These are phyloP conservation scores for Sciurus vulgaris DNA, from an alignment of 2,797 vertebrate species.

Conservation along the genomic window DNA sequence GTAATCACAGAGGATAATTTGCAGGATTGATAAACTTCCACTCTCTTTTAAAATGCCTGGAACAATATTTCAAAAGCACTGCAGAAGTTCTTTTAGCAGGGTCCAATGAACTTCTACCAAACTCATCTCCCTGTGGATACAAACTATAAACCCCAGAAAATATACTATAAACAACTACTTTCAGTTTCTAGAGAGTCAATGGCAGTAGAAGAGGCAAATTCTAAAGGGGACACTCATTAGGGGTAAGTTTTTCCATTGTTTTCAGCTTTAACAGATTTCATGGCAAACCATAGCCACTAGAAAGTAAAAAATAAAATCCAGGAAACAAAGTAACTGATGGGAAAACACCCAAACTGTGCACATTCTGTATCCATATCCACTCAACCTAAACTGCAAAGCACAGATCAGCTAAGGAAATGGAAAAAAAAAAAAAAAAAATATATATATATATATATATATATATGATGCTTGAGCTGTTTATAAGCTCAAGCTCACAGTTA, in stretches of 20 bases:
- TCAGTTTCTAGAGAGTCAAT: neutral
- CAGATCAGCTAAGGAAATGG: neutral
- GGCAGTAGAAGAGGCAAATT: neutral
- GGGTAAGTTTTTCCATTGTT: neutral
- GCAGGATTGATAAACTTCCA: neutral
- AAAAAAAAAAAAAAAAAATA: too few relatives aligned
- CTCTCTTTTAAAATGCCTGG: conserved; percentile 10
- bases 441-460: too few relatives aligned
- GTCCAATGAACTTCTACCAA: neutral
- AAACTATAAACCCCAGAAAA: neutral
- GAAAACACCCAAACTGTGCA: neutral
- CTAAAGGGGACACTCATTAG: neutral
- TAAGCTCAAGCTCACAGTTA: too few relatives aligned
- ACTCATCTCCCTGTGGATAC: neutral
- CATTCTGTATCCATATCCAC: neutral
- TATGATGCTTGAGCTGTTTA: neutral
- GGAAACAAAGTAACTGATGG: neutral
- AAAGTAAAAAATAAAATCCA: neutral
- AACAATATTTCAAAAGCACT: neutral
- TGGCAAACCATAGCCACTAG: neutral
- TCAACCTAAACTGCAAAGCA: neutral
- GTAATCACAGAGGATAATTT: neutral
- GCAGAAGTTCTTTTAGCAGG: neutral
- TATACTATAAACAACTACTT: neutral
- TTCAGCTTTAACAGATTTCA: neutral